phyloP scores from a whole-genome alignment of 2,113 vertebrate species.

The Plestiodon gilberti region DNA sequence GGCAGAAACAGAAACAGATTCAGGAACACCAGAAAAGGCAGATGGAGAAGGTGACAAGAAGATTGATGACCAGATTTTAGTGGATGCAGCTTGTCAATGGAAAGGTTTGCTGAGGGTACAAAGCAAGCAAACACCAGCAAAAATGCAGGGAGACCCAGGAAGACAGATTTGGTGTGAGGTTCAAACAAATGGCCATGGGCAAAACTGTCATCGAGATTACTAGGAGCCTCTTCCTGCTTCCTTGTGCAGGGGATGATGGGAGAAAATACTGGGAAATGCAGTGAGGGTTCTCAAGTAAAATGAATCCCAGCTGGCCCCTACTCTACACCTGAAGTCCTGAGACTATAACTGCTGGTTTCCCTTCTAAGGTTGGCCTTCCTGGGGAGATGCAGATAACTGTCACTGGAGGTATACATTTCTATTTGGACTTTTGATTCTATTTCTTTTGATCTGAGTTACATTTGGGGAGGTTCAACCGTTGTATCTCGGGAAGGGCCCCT shows the following conservation, averaged over 20 bases:
- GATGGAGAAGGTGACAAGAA: background rate
- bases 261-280: background rate
- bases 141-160: background rate
- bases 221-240: background rate
- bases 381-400: too few relatives aligned
- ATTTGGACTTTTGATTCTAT: too few relatives aligned
- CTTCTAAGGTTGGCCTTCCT: background rate
- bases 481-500: background rate
- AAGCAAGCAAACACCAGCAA: background rate
- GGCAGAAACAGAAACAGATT: background rate
- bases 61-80: background rate
- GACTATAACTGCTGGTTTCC: background rate
- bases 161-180: background rate
- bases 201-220: background rate
- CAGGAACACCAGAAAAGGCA: background rate
- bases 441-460: background rate
- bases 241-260: background rate
- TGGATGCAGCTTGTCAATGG: background rate
- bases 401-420: too few relatives aligned
- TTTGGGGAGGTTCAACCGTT: too few relatives aligned
- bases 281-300: background rate
- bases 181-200: background rate
- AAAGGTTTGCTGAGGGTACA: background rate
- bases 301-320: background rate
- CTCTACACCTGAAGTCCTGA: background rate